phyloP scores from a whole-genome alignment of 2,113 vertebrate genomes.

The Phrynocephalus versicolor region DNA sequence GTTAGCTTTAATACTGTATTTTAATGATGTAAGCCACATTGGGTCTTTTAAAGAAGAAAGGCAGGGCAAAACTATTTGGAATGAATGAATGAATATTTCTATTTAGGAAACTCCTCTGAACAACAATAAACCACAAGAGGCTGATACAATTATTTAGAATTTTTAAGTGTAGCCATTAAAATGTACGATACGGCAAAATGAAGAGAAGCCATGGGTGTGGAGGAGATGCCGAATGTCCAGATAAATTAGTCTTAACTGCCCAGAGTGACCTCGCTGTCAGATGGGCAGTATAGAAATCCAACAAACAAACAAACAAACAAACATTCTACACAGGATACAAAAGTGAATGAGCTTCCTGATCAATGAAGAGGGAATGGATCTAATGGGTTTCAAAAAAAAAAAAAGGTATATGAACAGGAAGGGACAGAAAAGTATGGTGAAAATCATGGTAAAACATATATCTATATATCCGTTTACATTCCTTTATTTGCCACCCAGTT shows the following conservation, averaged over 20 bases:
- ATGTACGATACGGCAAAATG: neutral
- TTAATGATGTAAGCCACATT: no score
- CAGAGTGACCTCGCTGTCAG: no score
- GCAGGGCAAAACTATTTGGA: no score
- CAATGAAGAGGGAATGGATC: neutral
- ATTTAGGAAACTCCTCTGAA: neutral
- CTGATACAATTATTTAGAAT: neutral
- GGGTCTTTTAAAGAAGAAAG: no score
- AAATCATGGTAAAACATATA: neutral
- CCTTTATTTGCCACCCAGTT: conserved; percentile 3
- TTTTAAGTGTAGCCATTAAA: neutral
- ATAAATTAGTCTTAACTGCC: neutral
- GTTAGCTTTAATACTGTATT: no score
- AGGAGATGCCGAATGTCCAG: neutral
- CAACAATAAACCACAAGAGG: neutral
- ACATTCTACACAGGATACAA: neutral
- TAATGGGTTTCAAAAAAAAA: neutral
- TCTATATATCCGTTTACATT: no score
- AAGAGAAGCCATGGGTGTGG: neutral
- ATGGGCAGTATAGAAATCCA: no score
- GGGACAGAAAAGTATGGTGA: no score
- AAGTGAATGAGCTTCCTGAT: neutral
- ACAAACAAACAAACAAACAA: no score
- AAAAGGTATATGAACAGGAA: no score
- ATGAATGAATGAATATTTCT: neutral